Conservation (phyloP, 2,113 vertebrate genomes). For the Eulemur macaco region DNA sequence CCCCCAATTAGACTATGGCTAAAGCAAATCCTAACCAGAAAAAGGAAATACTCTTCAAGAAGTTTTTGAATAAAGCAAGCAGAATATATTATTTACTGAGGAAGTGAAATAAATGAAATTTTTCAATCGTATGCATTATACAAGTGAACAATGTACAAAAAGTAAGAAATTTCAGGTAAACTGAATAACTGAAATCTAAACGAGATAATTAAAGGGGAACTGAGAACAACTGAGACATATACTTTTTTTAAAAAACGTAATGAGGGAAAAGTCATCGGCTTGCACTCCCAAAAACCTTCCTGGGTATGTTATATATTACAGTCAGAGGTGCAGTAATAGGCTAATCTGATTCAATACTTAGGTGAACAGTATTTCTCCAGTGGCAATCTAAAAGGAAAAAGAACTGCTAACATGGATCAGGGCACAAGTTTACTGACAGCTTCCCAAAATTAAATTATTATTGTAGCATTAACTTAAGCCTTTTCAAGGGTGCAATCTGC, state of each 20-base stretch:
- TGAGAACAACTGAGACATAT: not conserved
- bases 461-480: not conserved
- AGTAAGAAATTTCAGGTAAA: not conserved
- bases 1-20: not conserved
- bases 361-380: not conserved
- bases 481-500: not conserved
- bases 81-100: slow-evolving; percentile 14
- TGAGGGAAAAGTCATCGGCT: not conserved
- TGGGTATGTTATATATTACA: not conserved
- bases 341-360: not conserved
- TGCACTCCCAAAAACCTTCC: slow-evolving; percentile 19
- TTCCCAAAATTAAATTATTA: not conserved
- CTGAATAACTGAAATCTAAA: not conserved
- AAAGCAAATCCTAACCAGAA: slow-evolving; percentile 40
- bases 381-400: not conserved
- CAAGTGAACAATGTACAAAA: not conserved
- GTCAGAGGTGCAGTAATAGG: not conserved
- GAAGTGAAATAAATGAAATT: not conserved
- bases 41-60: not conserved
- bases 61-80: slow-evolving; percentile 20
- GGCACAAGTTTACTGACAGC: not conserved
- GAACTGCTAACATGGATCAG: not conserved
- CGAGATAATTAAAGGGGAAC: not conserved
- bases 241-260: not conserved
- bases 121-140: not conserved